Percentiles rank a stretch among this genome's conserved stretches.
phyloP scores from a whole-genome alignment of 2,888 invertebrate genomes.

The Hoplodrina blanda region DNA sequence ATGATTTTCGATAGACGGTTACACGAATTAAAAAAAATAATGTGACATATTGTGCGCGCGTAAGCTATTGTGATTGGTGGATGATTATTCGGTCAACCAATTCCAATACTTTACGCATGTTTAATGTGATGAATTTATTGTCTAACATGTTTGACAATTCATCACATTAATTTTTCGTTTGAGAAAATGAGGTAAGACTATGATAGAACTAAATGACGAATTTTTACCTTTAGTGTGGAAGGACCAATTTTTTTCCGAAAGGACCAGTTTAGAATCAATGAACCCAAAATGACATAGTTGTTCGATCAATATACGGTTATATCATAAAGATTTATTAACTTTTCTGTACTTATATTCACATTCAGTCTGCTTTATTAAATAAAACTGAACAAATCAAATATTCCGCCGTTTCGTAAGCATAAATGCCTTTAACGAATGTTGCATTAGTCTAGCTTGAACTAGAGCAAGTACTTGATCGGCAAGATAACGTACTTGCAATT shows the following conservation, averaged over 20 bases:
- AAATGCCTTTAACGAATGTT: slow-evolving; percentile 40
- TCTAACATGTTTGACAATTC: no score
- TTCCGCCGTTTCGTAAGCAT: slow-evolving; percentile 29
- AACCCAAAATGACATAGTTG: no score
- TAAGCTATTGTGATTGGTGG: no score
- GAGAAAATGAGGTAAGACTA: no score
- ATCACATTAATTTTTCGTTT: no score
- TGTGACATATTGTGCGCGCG: no score
- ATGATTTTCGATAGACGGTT: no score
- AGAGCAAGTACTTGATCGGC: slow-evolving; percentile 43
- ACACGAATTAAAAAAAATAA: no score
- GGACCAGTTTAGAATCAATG: not conserved
- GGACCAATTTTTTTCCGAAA: not conserved
- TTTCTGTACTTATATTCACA: not conserved
- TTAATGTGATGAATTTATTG: no score
- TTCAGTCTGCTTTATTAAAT: not conserved
- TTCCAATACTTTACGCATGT: no score
- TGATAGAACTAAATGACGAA: no score
- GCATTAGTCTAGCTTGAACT: slow-evolving; percentile 43
- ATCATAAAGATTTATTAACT: not conserved
- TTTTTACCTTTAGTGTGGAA: not conserved
- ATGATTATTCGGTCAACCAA: no score
- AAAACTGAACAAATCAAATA: slow-evolving; percentile 19
- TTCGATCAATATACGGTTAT: not conserved
- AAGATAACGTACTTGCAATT: slow-evolving; percentile 35